Percentiles rank a stretch among this genome's conserved stretches.
Conservation (phyloP, 2,888 invertebrate genomes). For the Troides aeacus region DNA sequence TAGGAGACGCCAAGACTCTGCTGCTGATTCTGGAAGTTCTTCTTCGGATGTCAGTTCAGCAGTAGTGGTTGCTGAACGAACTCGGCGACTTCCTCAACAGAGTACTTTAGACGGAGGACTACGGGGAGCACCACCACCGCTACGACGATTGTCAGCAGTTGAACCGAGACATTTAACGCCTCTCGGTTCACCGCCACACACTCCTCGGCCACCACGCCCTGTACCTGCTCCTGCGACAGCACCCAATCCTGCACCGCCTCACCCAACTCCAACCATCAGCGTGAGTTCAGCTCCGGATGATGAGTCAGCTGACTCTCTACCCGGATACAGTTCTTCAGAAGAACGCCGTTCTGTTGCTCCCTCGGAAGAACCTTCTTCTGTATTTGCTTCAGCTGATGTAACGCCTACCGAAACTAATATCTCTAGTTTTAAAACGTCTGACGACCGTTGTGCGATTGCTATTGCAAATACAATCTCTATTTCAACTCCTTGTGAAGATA, state of each 20-base stretch:
- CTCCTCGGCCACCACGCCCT: constrained; percentile 61
- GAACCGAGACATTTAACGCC: constrained; percentile 81
- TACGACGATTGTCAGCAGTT: constrained; percentile 70
- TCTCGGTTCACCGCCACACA: constrained; percentile 68
- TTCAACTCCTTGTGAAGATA: constrained; percentile 39
- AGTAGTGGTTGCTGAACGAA: constrained; percentile 75
- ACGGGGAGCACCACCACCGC: constrained; percentile 71
- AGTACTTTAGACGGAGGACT: constrained; percentile 84
- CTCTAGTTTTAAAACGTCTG: constrained; percentile 35
- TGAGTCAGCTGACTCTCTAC: constrained; percentile 53
- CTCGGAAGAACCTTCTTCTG: constrained; percentile 70
- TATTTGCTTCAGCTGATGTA: constrained; percentile 68
- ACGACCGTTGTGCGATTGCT: constrained; percentile 36
- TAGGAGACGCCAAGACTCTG: constrained; percentile 82
- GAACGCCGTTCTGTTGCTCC: constrained; percentile 62
- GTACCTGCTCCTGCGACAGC: constrained; percentile 52
- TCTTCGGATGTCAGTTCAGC: constrained; percentile 86
- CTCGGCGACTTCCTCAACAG: constrained; percentile 83
- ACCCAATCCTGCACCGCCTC: constrained; percentile 52
- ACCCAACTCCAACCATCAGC: constrained; percentile 83
- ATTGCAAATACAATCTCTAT: constrained; percentile 35
- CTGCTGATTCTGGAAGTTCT: constrained; percentile 86
- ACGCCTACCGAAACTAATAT: constrained; percentile 62
- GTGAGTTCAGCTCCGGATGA: constrained; percentile 87
- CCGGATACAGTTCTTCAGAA: constrained; percentile 56